Conservation (phyloP, 2,797 vertebrate species). For the Galago senegalensis region DNA sequence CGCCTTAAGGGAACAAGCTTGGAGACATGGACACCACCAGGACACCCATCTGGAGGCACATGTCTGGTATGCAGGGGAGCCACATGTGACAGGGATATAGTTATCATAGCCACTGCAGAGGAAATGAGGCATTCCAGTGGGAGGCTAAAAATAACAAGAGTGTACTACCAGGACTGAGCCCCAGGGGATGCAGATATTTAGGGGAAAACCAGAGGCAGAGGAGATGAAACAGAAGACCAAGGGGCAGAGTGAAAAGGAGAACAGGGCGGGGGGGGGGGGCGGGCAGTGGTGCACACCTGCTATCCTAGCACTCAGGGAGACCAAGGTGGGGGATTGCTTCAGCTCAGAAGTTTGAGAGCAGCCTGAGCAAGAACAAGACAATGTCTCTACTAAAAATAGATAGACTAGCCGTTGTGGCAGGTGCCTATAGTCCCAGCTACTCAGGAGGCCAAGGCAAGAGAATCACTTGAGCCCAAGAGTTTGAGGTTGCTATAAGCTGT, state of each 20-base stretch:
- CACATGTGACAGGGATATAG: background rate
- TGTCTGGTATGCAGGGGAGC: background rate
- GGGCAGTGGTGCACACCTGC: too few species aligned
- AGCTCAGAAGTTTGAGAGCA: too few species aligned
- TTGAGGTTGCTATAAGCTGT: too few species aligned
- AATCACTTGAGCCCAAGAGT: too few species aligned
- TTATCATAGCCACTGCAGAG: background rate
- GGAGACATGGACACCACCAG: background rate
- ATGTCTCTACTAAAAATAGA: too few species aligned
- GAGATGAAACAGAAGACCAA: background rate
- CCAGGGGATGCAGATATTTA: background rate
- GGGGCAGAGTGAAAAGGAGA: background rate
- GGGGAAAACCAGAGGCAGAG: background rate
- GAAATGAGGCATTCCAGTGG: background rate
- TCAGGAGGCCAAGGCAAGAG: too few species aligned
- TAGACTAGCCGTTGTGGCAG: too few species aligned
- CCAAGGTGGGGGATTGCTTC: too few species aligned
- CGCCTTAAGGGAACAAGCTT: background rate
- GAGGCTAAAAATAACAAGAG: background rate
- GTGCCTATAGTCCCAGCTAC: too few species aligned
- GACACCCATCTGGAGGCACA: background rate
- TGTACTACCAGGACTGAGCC: background rate
- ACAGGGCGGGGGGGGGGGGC: background rate
- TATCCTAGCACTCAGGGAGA: too few species aligned
- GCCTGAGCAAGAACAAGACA: too few species aligned